These are phyloP conservation scores for Conchocele bisecta DNA, from an alignment of 2,888 invertebrate genomes.

Conservation along the genomic window DNA sequence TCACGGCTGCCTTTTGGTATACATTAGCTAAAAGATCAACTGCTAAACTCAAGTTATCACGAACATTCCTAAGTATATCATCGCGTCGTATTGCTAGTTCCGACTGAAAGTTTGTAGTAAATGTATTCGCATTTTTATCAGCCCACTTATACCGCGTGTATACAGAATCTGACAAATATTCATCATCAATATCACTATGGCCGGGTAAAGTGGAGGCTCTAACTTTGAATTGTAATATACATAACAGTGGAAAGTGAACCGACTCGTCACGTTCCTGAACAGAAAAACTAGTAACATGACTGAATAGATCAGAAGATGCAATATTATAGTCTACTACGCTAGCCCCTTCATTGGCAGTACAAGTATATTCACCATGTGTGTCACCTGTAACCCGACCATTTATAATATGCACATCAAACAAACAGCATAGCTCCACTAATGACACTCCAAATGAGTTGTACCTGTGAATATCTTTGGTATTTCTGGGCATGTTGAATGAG, in stretches of 20 bases:
- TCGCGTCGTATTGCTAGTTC: too few relatives aligned
- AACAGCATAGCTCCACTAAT: not conserved
- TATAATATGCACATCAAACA: not conserved
- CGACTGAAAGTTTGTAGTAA: too few relatives aligned
- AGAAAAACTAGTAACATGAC: not conserved
- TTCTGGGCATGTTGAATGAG: not conserved
- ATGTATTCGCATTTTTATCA: too few relatives aligned
- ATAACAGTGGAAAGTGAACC: not conserved
- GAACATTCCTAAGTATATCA: too few relatives aligned
- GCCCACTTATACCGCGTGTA: too few relatives aligned
- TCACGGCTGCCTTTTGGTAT: too few relatives aligned
- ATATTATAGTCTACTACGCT: constrained; percentile 2
- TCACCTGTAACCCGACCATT: not conserved
- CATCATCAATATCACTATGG: too few relatives aligned
- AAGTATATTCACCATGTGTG: not conserved
- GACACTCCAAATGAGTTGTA: not conserved
- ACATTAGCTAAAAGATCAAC: too few relatives aligned
- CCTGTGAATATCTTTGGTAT: not conserved
- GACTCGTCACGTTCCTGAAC: constrained; percentile 1
- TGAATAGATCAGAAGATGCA: not conserved
- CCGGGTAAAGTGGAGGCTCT: too few relatives aligned
- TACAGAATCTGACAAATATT: too few relatives aligned
- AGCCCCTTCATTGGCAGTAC: not conserved
- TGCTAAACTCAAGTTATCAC: too few relatives aligned
- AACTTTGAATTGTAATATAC: too few relatives aligned